These are phyloP conservation scores for Hephaestus fuliginosus DNA, from an alignment of 2,797 vertebrate species.

Conservation along the genomic window DNA sequence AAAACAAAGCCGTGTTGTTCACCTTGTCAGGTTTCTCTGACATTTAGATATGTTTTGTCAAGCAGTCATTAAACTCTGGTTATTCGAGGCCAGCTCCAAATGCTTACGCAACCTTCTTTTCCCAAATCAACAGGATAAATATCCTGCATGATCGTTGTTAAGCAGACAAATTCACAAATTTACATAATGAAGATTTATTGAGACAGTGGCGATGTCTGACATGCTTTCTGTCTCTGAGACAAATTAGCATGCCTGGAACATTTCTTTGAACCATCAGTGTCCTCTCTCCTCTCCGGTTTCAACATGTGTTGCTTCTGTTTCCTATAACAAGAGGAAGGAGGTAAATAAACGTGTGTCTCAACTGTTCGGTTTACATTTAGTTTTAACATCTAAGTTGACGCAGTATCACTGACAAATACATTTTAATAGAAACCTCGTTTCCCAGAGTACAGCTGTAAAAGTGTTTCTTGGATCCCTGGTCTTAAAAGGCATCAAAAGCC, in stretches of 20 bases:
- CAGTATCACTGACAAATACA: neutral
- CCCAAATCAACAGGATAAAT: neutral
- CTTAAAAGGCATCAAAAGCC: neutral
- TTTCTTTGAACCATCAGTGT: neutral
- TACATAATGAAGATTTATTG: neutral
- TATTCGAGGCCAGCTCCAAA: neutral
- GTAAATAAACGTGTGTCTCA: constrained; percentile 17
- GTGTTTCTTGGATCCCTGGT: neutral
- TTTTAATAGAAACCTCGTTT: constrained; percentile 10
- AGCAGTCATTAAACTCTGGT: neutral
- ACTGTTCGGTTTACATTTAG: neutral
- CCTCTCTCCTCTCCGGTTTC: neutral
- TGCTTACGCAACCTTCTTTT: neutral
- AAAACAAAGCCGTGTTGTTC: neutral
- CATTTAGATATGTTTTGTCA: neutral
- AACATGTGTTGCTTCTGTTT: constrained; percentile 32
- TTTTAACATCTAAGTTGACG: neutral
- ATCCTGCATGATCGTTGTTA: neutral
- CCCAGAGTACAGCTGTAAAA: neutral
- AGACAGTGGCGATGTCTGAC: neutral
- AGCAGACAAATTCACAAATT: neutral
- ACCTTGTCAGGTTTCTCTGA: neutral
- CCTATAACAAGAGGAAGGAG: constrained; percentile 6
- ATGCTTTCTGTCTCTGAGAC: neutral
- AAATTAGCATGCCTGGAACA: constrained; percentile 2